These are phyloP conservation scores for Centropristis striata DNA, from an alignment of 2,113 vertebrate species.

Conservation along the genomic window DNA sequence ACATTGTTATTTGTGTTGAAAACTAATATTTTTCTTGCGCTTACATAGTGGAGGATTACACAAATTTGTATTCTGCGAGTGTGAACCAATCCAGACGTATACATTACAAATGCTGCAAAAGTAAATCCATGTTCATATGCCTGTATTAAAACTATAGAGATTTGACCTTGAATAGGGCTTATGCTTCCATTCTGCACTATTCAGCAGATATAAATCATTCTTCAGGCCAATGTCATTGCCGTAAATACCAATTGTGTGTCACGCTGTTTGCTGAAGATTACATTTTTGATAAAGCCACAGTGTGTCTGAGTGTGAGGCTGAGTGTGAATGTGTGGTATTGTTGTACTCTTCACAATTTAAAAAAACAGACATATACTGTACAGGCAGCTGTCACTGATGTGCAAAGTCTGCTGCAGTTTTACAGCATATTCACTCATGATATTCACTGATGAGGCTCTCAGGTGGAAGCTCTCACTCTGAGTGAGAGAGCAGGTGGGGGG, in stretches of 20 bases:
- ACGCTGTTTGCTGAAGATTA: slow-evolving; percentile 9
- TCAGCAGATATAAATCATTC: not conserved
- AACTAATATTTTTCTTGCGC: not conserved
- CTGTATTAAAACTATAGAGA: not conserved
- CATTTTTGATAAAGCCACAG: not conserved
- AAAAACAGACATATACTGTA: not conserved
- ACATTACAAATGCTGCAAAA: slow-evolving; percentile 1
- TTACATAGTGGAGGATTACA: not conserved
- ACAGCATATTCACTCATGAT: slow-evolving; percentile 3
- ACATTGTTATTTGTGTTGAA: slow-evolving; percentile 5
- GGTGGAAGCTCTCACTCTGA: slow-evolving; percentile 24
- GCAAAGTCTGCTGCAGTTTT: not conserved
- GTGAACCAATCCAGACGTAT: not conserved
- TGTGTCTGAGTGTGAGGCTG: not conserved
- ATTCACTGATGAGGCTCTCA: slow-evolving; percentile 8
- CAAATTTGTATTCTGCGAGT: not conserved
- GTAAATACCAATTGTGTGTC: slow-evolving; percentile 1
- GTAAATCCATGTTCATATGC: not conserved
- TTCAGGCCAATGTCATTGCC: not conserved
- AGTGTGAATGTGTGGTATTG: not conserved
- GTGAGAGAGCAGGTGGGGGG: slow-evolving; percentile 19
- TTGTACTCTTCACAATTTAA: not conserved
- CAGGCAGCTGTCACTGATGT: not conserved
- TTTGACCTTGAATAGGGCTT: not conserved
- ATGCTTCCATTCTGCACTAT: not conserved